Percentiles rank a stretch among this genome's conserved stretches.
phyloP scores from a whole-genome alignment of 2,888 invertebrate genomes.

The Chaitophorus viminalis region DNA sequence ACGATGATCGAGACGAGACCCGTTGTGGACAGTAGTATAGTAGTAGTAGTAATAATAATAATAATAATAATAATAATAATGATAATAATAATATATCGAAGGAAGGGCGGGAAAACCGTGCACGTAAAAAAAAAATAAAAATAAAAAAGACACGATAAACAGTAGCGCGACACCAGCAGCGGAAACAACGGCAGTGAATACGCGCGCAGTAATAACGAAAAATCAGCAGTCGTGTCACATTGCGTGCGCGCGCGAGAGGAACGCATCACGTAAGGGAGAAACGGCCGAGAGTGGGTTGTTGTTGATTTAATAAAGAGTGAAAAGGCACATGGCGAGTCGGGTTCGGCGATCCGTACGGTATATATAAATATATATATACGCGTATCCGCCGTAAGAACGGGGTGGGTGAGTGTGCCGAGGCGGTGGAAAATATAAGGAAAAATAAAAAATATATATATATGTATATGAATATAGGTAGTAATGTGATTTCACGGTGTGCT shows the following conservation, averaged over 20 bases:
- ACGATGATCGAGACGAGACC: not conserved
- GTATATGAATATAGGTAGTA: conserved; percentile 20
- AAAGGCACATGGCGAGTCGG: conserved; percentile 50
- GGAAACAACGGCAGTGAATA: not conserved
- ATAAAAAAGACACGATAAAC: conserved; percentile 5
- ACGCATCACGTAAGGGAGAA: not conserved
- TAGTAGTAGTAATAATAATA: too few species aligned
- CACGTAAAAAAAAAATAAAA: conserved; percentile 19
- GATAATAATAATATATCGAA: not conserved
- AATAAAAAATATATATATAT: not conserved
- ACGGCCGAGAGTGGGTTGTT: conserved; percentile 48
- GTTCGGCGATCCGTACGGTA: conserved; percentile 51
- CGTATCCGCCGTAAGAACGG: not conserved
- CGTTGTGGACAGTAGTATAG: too few species aligned
- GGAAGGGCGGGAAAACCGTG: conserved; percentile 9
- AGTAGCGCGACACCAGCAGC: not conserved
- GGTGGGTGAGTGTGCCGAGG: too few species aligned
- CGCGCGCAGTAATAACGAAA: conserved; percentile 45
- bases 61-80: too few species aligned
- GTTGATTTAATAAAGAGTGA: conserved; percentile 61
- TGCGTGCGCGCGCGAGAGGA: conserved; percentile 33
- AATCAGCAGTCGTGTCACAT: conserved; percentile 61
- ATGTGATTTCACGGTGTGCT: conserved; percentile 62
- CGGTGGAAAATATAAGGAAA: conserved; percentile 8
- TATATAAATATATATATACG: too few species aligned